These are phyloP conservation scores for Eristalis tenax DNA, from an alignment of 2,888 invertebrate species.

Conservation along the genomic window DNA sequence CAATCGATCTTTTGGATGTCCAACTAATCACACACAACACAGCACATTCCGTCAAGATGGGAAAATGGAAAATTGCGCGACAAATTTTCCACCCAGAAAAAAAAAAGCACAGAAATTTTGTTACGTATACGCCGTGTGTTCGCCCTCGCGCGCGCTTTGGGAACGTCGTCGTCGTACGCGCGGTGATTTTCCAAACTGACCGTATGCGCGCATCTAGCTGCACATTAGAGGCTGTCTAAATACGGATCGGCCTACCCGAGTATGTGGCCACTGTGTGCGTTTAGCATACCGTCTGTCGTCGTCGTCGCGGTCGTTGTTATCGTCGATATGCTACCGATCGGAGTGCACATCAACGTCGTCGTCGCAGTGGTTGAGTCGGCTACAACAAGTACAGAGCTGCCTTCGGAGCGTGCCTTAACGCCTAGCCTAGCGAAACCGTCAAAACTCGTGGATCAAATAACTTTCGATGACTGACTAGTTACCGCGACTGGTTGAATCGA, in stretches of 20 bases:
- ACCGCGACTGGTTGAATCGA: conserved; percentile 51
- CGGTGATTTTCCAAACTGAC: conserved; percentile 59
- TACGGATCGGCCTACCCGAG: conserved; percentile 9
- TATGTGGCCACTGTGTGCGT: background rate
- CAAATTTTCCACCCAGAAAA: background rate
- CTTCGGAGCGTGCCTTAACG: conserved; percentile 31
- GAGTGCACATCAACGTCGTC: conserved; percentile 38
- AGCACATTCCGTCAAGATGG: conserved; percentile 7
- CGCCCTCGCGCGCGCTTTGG: conserved; percentile 37
- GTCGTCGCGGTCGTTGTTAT: conserved; percentile 15
- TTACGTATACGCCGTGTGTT: conserved; percentile 30
- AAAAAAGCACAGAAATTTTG: background rate
- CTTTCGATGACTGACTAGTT: conserved; percentile 62
- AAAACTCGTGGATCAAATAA: conserved; percentile 64
- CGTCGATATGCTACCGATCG: conserved; percentile 49
- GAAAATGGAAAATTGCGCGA: background rate
- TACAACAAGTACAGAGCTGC: conserved; percentile 29
- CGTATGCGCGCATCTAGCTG: conserved; percentile 46
- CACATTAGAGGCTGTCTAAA: conserved; percentile 43
- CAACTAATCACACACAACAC: background rate
- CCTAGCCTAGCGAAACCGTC: conserved; percentile 25
- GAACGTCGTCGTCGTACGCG: conserved; percentile 41
- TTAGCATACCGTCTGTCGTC: conserved; percentile 31
- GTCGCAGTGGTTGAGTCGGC: conserved; percentile 16
- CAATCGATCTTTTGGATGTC: background rate